Evolutionary conservation across 2,797 vertebrate species (phyloP).

Genomic region (Rallus crepitans): DNA sequence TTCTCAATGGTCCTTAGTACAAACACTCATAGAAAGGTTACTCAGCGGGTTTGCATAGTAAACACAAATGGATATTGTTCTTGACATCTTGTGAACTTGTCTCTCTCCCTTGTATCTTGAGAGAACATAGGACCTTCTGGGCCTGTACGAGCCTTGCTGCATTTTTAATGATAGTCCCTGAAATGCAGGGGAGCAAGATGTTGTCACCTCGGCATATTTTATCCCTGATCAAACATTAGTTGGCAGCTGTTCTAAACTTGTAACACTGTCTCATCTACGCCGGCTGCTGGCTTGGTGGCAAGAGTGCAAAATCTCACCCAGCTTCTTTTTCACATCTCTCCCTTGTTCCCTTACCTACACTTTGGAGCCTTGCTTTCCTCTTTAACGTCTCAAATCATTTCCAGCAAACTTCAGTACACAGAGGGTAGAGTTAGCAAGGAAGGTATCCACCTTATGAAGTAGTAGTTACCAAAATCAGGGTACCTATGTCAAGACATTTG

Average conservation of each 20-base stretch:
- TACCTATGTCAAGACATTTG: not conserved
- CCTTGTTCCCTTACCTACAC: not conserved
- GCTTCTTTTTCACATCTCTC: constrained; percentile 53
- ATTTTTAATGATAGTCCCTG: constrained; percentile 92
- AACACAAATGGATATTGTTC: constrained; percentile 88
- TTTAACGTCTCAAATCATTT: not conserved
- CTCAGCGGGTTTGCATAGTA: constrained; percentile 81
- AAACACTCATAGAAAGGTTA: constrained; percentile 79
- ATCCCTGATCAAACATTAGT: constrained; percentile 96
- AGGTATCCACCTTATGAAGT: not conserved
- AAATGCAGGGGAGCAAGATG: constrained; percentile 90
- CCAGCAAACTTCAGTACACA: not conserved
- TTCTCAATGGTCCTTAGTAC: constrained; percentile 75
- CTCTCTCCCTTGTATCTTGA: constrained; percentile 84
- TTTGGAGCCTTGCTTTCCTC: not conserved
- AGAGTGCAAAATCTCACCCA: constrained; percentile 82
- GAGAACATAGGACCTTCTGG: constrained; percentile 87
- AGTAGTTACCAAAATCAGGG: not conserved
- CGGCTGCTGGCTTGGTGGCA: constrained; percentile 80
- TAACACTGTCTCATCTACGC: constrained; percentile 86
- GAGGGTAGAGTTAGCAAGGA: not conserved
- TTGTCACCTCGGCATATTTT: constrained; percentile 96
- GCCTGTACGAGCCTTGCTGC: constrained; percentile 84
- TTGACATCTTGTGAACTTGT: constrained; percentile 91
- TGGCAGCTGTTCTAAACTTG: constrained; percentile 91